A percentile compares a stretch with the other conserved stretches of the same genome.
Conservation (phyloP, 1,140 invertebrate species). For the Aporrectodea caliginosa region DNA sequence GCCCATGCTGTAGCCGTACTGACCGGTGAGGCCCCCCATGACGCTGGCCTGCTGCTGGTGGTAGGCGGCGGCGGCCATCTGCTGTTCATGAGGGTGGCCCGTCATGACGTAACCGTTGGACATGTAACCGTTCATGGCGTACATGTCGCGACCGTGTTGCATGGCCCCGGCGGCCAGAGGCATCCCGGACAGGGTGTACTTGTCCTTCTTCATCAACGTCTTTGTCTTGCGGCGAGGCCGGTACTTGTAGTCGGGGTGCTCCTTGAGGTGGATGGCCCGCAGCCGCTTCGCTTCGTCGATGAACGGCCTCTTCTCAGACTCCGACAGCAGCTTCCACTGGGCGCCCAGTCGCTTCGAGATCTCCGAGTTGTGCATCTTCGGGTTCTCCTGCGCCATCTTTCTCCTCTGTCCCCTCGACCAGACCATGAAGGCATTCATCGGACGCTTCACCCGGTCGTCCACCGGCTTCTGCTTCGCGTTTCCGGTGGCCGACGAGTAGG, state of each 20-base stretch:
- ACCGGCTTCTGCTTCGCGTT: not conserved
- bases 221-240: constrained; percentile 61
- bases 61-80: constrained; percentile 1
- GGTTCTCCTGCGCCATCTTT: constrained; percentile 99
- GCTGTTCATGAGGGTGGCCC: not conserved
- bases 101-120: not conserved
- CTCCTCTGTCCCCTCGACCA: constrained; percentile 95
- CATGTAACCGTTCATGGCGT: not conserved
- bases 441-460: constrained; percentile 78
- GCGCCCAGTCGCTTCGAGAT: constrained; percentile 95
- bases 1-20: not conserved
- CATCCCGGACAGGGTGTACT: constrained; percentile 1
- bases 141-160: not conserved
- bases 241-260: constrained; percentile 99
- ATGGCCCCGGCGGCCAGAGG: not conserved
- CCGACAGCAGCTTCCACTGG: constrained; percentile 95
- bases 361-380: constrained; percentile 99
- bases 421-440: constrained; percentile 99
- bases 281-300: constrained; percentile 98
- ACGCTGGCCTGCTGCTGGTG: not conserved
- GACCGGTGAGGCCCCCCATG: not conserved
- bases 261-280: constrained; percentile 97
- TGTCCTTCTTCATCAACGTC: constrained; percentile 4
- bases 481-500: not conserved
- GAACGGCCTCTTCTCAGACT: constrained; percentile 93